phyloP scores from a whole-genome alignment of 2,888 invertebrate species.

The Prosapia bicincta region DNA sequence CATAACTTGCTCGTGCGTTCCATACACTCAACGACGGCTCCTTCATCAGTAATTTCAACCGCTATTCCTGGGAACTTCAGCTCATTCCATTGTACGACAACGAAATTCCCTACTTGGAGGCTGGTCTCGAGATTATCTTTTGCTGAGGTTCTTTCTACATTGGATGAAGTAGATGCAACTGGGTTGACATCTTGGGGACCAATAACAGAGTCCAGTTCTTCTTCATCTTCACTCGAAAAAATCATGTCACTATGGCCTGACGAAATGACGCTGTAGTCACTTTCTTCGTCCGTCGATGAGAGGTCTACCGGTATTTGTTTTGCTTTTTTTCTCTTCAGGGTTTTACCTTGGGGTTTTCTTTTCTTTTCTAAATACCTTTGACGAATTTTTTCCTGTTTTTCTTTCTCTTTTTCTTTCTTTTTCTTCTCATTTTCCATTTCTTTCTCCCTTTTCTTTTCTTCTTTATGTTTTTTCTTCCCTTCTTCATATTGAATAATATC shows the following conservation, averaged over 20 bases:
- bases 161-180: too few relatives aligned
- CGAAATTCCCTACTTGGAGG: constrained; percentile 16
- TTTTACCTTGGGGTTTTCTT: constrained; percentile 8
- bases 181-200: too few relatives aligned
- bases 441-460: neutral
- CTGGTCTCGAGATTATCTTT: too few relatives aligned
- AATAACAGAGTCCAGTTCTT: too few relatives aligned
- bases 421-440: too few relatives aligned
- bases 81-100: constrained; percentile 10
- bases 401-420: neutral
- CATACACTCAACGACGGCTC: constrained; percentile 5
- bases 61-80: constrained; percentile 9
- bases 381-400: constrained; percentile 1
- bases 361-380: neutral
- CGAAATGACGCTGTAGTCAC: neutral
- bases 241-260: neutral
- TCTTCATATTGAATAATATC: too few relatives aligned
- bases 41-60: neutral
- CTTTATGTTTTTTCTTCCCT: too few relatives aligned
- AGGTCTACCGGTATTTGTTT: neutral
- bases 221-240: too few relatives aligned
- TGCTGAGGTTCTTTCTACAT: too few relatives aligned
- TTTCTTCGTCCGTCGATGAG: neutral
- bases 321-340: neutral
- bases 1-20: neutral